Percentiles rank a stretch among this genome's conserved stretches.
phyloP scores from a whole-genome alignment of 2,113 vertebrate genomes.

The Nestor notabilis region DNA sequence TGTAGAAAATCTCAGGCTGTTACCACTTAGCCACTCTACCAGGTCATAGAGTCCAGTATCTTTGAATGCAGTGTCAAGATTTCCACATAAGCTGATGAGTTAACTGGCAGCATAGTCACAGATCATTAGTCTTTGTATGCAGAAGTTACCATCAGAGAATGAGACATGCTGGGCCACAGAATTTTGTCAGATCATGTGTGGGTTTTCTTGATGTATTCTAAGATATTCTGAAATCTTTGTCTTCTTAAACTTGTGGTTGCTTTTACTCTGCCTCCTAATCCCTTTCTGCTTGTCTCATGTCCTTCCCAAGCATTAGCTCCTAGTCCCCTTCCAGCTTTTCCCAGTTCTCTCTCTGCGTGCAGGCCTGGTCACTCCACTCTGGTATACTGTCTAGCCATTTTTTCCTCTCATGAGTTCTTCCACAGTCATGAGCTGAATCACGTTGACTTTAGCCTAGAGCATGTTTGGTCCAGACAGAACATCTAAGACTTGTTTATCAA shows the following conservation, averaged over 20 bases:
- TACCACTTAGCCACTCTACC: not conserved
- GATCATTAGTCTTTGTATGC: not conserved
- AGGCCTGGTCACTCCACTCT: not conserved
- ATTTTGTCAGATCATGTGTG: not conserved
- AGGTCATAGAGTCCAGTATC: not conserved
- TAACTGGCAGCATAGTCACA: not conserved
- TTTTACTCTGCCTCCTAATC: not conserved
- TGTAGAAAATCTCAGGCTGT: not conserved
- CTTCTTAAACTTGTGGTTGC: not conserved
- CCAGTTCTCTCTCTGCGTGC: not conserved
- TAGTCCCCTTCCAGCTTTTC: not conserved
- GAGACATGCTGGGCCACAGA: not conserved
- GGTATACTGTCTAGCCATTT: not conserved
- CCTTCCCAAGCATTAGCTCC: not conserved
- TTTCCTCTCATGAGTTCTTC: not conserved
- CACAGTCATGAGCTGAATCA: not conserved
- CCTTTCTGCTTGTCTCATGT: not conserved
- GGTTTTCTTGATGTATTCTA: not conserved
- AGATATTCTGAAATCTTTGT: not conserved
- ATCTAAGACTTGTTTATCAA: not conserved
- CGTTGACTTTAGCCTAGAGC: constrained; percentile 16
- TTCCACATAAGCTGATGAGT: not conserved
- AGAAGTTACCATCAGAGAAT: not conserved
- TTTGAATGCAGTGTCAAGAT: not conserved
- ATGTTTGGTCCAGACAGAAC: constrained; percentile 15